Conservation (phyloP, 2,797 vertebrate genomes). For the Sebastes goodei region DNA sequence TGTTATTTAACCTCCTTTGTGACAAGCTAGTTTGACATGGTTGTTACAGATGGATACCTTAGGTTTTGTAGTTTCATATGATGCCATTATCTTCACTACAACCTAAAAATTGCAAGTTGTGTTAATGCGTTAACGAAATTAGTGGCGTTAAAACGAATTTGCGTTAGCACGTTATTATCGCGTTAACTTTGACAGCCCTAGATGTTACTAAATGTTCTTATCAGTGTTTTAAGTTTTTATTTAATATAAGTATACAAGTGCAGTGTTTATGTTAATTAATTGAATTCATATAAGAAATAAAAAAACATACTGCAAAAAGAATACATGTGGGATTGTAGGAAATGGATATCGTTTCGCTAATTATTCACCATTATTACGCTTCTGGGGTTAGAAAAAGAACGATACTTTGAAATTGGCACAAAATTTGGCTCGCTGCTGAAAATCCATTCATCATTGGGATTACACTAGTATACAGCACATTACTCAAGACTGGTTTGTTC, state of each 20-base stretch:
- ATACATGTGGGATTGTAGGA: constrained; percentile 7
- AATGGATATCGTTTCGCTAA: constrained; percentile 32
- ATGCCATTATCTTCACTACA: too few relatives aligned
- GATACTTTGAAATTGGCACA: constrained; percentile 59
- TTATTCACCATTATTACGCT: constrained; percentile 43
- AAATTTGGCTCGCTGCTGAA: constrained; percentile 75
- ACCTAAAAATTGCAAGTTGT: too few relatives aligned
- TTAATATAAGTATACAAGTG: background rate
- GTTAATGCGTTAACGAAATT: too few relatives aligned
- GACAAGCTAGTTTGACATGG: too few relatives aligned
- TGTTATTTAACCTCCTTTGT: too few relatives aligned
- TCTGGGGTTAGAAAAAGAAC: constrained; percentile 44
- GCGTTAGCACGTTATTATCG: too few relatives aligned
- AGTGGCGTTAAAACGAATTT: too few relatives aligned
- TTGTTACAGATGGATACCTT: too few relatives aligned
- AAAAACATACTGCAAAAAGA: background rate
- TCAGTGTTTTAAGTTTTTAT: background rate
- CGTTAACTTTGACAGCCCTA: background rate
- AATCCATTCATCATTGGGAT: constrained; percentile 82
- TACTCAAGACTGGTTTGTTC: constrained; percentile 76
- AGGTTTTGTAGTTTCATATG: too few relatives aligned
- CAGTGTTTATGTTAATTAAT: background rate
- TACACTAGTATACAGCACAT: constrained; percentile 68
- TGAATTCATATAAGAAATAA: constrained; percentile 1
- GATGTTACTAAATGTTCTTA: background rate